phyloP scores from a whole-genome alignment of 2,888 invertebrate genomes.

The Carabus problematicus region DNA sequence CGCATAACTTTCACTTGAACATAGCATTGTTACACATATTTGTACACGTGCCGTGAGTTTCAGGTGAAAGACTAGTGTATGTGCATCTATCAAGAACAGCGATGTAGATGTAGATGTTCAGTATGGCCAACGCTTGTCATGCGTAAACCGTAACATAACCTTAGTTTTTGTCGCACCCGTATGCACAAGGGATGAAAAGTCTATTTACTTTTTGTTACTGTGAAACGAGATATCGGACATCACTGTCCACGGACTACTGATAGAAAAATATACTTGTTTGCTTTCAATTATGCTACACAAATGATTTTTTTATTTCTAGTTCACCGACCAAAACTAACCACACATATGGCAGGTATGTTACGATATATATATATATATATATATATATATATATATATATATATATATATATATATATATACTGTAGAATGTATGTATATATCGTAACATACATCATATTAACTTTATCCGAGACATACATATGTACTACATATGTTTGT shows the following conservation, averaged over 20 bases:
- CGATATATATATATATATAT: too few species aligned
- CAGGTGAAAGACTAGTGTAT: too few species aligned
- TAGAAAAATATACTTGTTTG: slow-evolving; percentile 31
- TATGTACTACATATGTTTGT: too few species aligned
- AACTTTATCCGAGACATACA: too few species aligned
- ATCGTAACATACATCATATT: too few species aligned
- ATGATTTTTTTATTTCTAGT: slow-evolving; percentile 28
- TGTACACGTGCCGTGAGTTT: too few species aligned
- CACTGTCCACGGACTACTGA: slow-evolving; percentile 24
- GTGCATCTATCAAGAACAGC: too few species aligned
- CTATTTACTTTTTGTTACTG: slow-evolving; percentile 32
- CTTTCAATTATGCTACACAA: slow-evolving; percentile 33
- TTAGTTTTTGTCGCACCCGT: slow-evolving; percentile 19
- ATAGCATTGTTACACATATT: too few species aligned
- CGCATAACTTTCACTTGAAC: too few species aligned
- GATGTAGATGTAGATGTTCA: not conserved
- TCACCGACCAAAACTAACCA: not conserved
- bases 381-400: too few species aligned
- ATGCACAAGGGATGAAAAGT: slow-evolving; percentile 21
- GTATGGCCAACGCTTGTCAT: not conserved
- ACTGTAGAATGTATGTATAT: too few species aligned
- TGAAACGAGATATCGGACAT: slow-evolving; percentile 8
- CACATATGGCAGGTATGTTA: not conserved
- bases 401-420: too few species aligned
- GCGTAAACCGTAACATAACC: slow-evolving; percentile 7